Evolutionary conservation across 2,797 vertebrate species (phyloP), one percentile per base, ranked within the genome.

Genomic region (Sebastes steindachneri): DNA sequence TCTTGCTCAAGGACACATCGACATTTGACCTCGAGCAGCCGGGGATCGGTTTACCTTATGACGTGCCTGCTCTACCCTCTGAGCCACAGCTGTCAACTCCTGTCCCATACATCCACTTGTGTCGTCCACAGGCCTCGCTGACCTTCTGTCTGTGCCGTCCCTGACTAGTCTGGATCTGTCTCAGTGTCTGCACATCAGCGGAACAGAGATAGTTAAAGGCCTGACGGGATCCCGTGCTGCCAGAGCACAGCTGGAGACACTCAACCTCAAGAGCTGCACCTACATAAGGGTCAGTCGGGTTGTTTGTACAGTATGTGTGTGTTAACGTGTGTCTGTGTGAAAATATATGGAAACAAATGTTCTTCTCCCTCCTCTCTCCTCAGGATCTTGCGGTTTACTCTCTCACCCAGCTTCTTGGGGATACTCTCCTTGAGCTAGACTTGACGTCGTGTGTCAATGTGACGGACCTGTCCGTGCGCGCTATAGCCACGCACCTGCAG

Each of bases 241-340:
- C 54, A 76, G 84, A 68, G 86, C 93, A 1, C 91, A 73, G 58
- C 89, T 97, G 85, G 84, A 93, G 79, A 95, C 77, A 1, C 95
- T 97, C 71, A 96, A 88, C 80, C 88, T 97, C 23, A 95, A 92
- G 83, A 95, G 93, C 91, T 97, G 97, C 93, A 95, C 95, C 72
- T 96, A 96, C 68, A 87, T 97, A 9, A 92, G 88, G 89, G 97
- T 97, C 76, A 82, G 96, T 82, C 7, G 1, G 3, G 0, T 3
- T 28, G 6, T 54, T 31, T 55, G 8, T 57, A 25, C 31, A 63
- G 6, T 15, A 7, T 28, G 7, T 21, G 7, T 21, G 7, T 77
- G 11, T 60, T 25, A 45, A 45, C 41, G 1, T 3, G 10, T 77
- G 5, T 60, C 2, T n/a, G 5, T 64, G 11, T n/a, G 2, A 55